A percentile compares a stretch with the other conserved stretches of the same genome.
Evolutionary conservation across 1,140 invertebrate genomes (phyloP).

Genomic region (Paracyclopina nana): DNA sequence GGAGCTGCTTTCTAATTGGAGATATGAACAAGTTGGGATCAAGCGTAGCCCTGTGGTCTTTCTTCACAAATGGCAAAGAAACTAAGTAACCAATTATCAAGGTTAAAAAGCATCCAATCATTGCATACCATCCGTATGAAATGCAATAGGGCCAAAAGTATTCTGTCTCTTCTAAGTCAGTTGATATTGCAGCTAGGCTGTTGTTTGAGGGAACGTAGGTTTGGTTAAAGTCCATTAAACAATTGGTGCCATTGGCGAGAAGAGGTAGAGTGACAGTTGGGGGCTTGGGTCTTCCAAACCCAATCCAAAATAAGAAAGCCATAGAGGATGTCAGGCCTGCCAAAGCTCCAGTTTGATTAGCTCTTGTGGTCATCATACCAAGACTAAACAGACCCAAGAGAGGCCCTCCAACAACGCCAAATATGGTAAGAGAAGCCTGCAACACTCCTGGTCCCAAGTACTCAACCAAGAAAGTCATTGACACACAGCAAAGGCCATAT

Average conservation of each 20-base stretch:
- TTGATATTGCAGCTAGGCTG: neutral
- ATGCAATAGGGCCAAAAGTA: conserved; percentile 49
- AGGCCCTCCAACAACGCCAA: conserved; percentile 57
- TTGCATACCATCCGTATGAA: conserved; percentile 69
- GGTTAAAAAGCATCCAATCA: conserved; percentile 43
- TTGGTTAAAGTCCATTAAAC: neutral
- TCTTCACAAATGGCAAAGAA: neutral
- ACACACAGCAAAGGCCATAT: conserved; percentile 46
- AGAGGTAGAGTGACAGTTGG: conserved; percentile 33
- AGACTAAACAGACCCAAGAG: conserved; percentile 53
- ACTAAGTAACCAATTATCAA: conserved; percentile 42
- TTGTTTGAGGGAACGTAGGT: neutral
- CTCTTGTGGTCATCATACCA: conserved; percentile 26
- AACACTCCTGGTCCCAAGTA: conserved; percentile 43
- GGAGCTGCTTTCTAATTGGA: neutral
- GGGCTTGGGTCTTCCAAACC: conserved; percentile 57
- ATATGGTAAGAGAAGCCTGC: conserved; percentile 50
- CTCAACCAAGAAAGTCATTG: conserved; percentile 49
- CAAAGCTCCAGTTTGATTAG: conserved; percentile 5
- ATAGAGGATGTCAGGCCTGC: neutral
- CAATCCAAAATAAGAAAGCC: conserved; percentile 1
- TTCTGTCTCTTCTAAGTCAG: conserved; percentile 20
- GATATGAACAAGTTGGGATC: neutral
- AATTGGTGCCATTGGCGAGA: conserved; percentile 25
- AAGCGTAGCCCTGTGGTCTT: neutral